Base-by-base conservation (phyloP, 2,797 vertebrate genomes). In the Falco rusticolus region DNA sequence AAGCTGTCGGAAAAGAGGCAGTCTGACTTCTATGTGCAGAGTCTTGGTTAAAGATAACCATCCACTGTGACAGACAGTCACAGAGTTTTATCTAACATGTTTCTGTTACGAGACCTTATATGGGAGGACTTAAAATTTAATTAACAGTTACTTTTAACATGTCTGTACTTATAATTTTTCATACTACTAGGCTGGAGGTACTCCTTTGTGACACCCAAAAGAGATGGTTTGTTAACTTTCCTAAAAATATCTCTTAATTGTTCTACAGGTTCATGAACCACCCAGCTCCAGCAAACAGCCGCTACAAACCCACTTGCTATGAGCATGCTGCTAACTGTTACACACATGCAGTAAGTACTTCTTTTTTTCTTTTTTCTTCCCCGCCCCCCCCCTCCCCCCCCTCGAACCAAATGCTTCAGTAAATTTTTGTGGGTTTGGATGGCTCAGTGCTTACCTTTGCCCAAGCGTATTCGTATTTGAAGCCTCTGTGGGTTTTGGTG, bases 271-370 rank as follows among this genome's bases (percentile, higher is more conserved):
- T 99, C 96, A 99, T 99, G 99, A 99, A 99, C 98, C 98, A 99
- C 94, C 98, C 99, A 94, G 98, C 99, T 86, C 98, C 99, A 65
- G 99, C 99, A 61, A 99, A 99, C 98, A 99, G 99, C 97, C 99
- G 99, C 97, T 99, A 99, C 97, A 99, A 99, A 93, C 99, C 99
- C 84, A 99, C 99, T 53, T 98, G 99, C 97, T 99, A 99, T 5
- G 99, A 99, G 89, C 99, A 99, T 75, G 99, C 99, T 92, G 99
- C 99, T 69, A 99, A 99, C 98, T 99, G 99, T 98, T 99, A 99
- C 98, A 99, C 99, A 75, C 99, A 99, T 33, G 99, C 99, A 93
- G 99, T 99, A 96, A 99, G 99, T 97, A 47, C 34, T 39, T n/a
- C 10, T 19, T 29, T 53, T 50, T 41, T 33, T 54, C 39, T 51